phyloP scores from a whole-genome alignment of 1,140 invertebrate species.

The Drosophila pruinosa region DNA sequence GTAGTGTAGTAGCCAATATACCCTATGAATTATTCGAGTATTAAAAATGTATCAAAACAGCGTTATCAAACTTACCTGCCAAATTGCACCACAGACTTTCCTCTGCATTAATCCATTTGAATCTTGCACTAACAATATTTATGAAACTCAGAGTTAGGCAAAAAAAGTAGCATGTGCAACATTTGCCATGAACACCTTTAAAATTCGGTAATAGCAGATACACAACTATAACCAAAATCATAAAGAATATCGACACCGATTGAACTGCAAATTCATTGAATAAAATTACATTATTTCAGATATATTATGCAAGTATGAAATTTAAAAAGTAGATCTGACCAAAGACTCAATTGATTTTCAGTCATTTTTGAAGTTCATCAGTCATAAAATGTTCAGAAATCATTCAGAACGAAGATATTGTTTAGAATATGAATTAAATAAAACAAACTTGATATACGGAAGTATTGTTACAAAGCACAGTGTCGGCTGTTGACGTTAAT shows the following conservation, averaged over 20 bases:
- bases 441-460: no score
- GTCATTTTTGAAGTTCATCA: no score
- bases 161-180: slow-evolving; percentile 87
- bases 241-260: slow-evolving; percentile 87
- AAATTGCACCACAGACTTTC: slow-evolving; percentile 51
- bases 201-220: slow-evolving; percentile 88
- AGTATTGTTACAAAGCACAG: no score
- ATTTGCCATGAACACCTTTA: slow-evolving; percentile 87
- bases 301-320: no score
- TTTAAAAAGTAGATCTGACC: background rate
- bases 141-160: slow-evolving; percentile 85
- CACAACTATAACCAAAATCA: slow-evolving; percentile 87
- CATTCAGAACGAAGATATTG: no score
- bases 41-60: background rate
- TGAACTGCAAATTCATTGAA: slow-evolving; percentile 83
- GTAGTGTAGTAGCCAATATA: slow-evolving; percentile 88
- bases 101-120: slow-evolving; percentile 39
- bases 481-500: no score
- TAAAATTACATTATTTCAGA: no score
- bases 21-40: slow-evolving; percentile 72
- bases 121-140: slow-evolving; percentile 78
- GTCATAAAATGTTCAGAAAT: no score
- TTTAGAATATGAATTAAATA: no score
- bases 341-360: no score
- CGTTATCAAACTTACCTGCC: slow-evolving; percentile 9